Base-by-base conservation (phyloP, 1,140 invertebrate species). In the Halictus rubicundus region DNA sequence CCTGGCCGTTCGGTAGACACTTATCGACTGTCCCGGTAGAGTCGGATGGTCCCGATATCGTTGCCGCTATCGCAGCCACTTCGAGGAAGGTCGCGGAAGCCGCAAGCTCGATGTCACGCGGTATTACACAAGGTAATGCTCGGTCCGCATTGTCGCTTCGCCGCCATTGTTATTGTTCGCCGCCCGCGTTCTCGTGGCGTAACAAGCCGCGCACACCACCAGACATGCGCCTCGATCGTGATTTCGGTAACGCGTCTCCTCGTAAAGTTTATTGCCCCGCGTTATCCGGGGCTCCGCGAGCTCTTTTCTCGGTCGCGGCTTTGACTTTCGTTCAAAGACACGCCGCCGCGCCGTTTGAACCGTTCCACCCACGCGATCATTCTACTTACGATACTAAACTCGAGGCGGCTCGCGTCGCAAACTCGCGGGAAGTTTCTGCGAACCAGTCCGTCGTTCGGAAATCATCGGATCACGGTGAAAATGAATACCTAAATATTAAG, bases 81-180 rank as follows among this genome's bases (percentile, higher is more conserved):
- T 32, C 14, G 37, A 66, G 65, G 32, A 65, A 27, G 61, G 37
- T 74, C 25, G 14, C 27, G 32, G 32, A 27, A 25, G 19, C 68
- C 37, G 27, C 16, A 12, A 32, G 52, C 54, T 37, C n/a, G 46
- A 23, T 63, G 27, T 37, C n/a, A 21, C 21, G 52, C 27, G 68
- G 52, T 57, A 59, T 69, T 69, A 69, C 68, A 57, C 54, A 8
- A 21, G 54, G 54, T 57, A 57, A 57, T 57, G 21, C 32, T 59
- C 68, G 68, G 59, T 70, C 54, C 16, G 19, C n/a, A 46, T 74
- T 37, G 46, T 65, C 54, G 60, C 6, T 42, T 25, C 10, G 32
- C 5, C 32, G 32, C 60, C 32, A 25, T 65, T 65, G 71, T 74
- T 70, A 73, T 42, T 12, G 60, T 64, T 63, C 70, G 0, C 3